phyloP scores from a whole-genome alignment of 1,140 invertebrate species.

The Drosophila burlai region DNA sequence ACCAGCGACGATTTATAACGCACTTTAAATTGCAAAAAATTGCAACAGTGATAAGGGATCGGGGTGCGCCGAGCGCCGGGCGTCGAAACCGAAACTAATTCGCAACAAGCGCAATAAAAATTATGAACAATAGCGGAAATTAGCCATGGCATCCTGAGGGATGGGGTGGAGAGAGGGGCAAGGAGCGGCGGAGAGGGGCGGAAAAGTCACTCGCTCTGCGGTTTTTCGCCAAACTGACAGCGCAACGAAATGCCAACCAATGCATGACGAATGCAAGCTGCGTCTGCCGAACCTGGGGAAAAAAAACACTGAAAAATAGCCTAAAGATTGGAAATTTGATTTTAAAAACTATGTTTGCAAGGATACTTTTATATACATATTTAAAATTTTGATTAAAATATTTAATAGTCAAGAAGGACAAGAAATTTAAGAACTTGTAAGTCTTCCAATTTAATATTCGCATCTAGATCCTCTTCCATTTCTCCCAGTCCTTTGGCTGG shows the following conservation, averaged over 20 bases:
- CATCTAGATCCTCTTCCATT: background rate
- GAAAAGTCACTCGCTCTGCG: conserved; percentile 60
- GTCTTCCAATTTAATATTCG: background rate
- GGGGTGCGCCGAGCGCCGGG: conserved; percentile 19
- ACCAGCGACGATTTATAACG: conserved; percentile 68
- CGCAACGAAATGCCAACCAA: conserved; percentile 81
- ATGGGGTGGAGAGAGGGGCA: background rate
- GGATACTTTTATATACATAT: too few species aligned
- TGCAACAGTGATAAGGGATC: conserved; percentile 61
- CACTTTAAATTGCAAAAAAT: conserved; percentile 83
- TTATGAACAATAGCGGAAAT: conserved; percentile 83
- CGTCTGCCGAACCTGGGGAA: background rate
- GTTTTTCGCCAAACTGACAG: conserved; percentile 75
- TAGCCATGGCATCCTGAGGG: conserved; percentile 60
- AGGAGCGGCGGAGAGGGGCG: conserved; percentile 1
- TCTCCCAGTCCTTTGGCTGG: background rate
- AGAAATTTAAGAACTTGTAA: too few species aligned
- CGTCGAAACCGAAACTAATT: conserved; percentile 82
- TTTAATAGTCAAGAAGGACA: background rate
- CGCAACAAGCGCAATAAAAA: conserved; percentile 84
- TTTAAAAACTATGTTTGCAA: too few species aligned
- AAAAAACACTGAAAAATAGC: background rate
- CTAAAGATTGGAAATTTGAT: background rate
- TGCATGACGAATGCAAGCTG: conserved; percentile 70
- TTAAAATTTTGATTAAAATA: background rate